A percentile compares a stretch with the other conserved stretches of the same genome.
These are phyloP conservation scores for Chalcis sispes DNA, from an alignment of 2,888 invertebrate species.

Conservation along the genomic window DNA sequence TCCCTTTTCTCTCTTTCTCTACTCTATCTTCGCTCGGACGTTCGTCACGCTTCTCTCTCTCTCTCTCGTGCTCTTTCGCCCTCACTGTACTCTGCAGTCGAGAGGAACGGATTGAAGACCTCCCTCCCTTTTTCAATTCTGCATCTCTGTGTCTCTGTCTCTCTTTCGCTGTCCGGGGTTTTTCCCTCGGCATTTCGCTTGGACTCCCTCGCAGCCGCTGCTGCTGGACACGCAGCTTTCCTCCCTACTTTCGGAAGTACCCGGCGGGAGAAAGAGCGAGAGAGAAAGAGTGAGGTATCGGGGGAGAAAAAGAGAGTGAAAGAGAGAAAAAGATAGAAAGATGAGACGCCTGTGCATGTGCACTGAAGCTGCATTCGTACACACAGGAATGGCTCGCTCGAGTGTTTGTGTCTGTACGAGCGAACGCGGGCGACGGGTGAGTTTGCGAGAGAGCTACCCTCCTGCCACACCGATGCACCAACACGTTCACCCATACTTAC, in stretches of 20 bases:
- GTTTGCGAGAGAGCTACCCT: not conserved
- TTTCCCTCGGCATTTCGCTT: constrained; percentile 29
- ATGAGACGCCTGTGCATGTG: constrained; percentile 46
- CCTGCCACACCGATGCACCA: not conserved
- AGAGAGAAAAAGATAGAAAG: constrained; percentile 28
- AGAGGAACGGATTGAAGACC: constrained; percentile 63
- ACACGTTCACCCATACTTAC: constrained; percentile 51
- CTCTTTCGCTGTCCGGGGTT: not conserved
- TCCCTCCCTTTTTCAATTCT: constrained; percentile 52
- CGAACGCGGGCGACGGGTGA: constrained; percentile 26
- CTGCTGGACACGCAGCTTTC: constrained; percentile 65
- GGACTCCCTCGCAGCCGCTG: constrained; percentile 43
- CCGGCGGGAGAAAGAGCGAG: not conserved
- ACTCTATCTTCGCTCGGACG: too few species aligned
- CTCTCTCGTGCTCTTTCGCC: constrained; percentile 28
- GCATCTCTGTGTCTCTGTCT: constrained; percentile 39
- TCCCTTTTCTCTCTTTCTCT: constrained; percentile 27
- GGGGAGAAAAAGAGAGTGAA: not conserved
- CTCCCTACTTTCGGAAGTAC: constrained; percentile 52
- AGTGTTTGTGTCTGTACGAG: constrained; percentile 45
- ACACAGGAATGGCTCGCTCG: constrained; percentile 10
- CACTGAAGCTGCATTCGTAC: constrained; percentile 49
- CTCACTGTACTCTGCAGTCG: constrained; percentile 58
- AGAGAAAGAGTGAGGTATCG: constrained; percentile 26
- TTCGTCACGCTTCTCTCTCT: constrained; percentile 35